Percentiles rank a stretch among this genome's conserved stretches.
phyloP scores from a whole-genome alignment of 37 sponge, comb jelly and placozoan species.

The Oscarella lobularis region DNA sequence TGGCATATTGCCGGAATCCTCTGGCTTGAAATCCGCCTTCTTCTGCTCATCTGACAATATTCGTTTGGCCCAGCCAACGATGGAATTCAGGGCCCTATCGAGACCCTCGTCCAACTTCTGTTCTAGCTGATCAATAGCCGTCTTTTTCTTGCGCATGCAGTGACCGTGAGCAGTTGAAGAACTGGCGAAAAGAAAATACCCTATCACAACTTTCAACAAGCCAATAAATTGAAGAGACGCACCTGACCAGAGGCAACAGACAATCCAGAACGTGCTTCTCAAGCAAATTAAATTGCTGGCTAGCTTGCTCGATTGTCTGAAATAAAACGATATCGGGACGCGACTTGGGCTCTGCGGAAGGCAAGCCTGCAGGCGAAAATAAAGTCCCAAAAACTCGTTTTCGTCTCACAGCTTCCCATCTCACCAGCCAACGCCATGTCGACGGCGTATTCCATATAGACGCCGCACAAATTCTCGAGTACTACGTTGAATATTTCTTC shows the following conservation, averaged over 20 bases:
- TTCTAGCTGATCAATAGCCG: conserved; percentile 30
- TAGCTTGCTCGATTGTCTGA: conserved; percentile 31
- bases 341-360: conserved; percentile 29
- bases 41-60: conserved; percentile 56
- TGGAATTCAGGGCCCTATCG: conserved; percentile 27
- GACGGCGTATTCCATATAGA: conserved; percentile 56
- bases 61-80: conserved; percentile 30
- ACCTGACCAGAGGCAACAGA: conserved; percentile 59
- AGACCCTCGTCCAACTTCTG: conserved; percentile 57
- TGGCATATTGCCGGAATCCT: conserved; percentile 15
- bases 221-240: conserved; percentile 8
- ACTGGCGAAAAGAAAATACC: conserved; percentile 14
- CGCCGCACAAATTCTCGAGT: conserved; percentile 40
- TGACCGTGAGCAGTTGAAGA: conserved; percentile 30
- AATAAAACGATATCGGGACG: conserved; percentile 45
- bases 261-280: conserved; percentile 66
- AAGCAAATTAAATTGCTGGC: conserved; percentile 53
- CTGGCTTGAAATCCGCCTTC: conserved; percentile 72
- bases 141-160: conserved; percentile 53
- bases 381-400: background rate
- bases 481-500: conserved; percentile 30
- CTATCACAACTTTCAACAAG: background rate
- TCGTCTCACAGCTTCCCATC: background rate
- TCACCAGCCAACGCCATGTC: conserved; percentile 41
- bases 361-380: conserved; percentile 13